Evolutionary conservation across 2,797 vertebrate genomes (phyloP).

Genomic region (Euthynnus affinis): DNA sequence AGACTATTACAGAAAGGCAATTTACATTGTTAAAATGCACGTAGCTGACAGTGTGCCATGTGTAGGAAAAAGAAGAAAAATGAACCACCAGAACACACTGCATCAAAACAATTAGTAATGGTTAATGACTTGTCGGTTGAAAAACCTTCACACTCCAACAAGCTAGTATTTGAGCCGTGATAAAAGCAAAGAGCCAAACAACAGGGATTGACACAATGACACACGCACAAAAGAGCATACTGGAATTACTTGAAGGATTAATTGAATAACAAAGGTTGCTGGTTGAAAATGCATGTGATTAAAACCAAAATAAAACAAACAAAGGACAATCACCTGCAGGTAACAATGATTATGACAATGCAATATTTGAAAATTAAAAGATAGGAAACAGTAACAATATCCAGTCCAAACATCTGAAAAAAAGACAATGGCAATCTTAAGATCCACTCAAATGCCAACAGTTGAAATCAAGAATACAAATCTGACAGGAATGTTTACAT

Average conservation of each 20-base stretch:
- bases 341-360: not conserved
- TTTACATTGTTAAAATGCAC: conserved; percentile 4
- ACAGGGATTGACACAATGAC: conserved; percentile 10
- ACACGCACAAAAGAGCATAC: not conserved
- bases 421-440: too few relatives aligned
- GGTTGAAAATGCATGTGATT: conserved; percentile 8
- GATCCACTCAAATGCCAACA: too few relatives aligned
- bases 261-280: not conserved
- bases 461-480: too few relatives aligned
- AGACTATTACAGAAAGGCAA: conserved; percentile 17
- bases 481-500: too few relatives aligned
- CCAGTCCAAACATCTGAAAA: not conserved
- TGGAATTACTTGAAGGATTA: conserved; percentile 14
- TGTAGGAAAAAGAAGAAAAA: not conserved
- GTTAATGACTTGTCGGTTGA: conserved; percentile 33
- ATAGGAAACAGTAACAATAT: not conserved
- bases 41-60: not conserved
- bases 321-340: not conserved
- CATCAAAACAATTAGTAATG: conserved; percentile 36
- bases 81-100: not conserved
- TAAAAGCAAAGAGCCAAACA: conserved; percentile 13
- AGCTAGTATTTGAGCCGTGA: conserved; percentile 20
- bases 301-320: not conserved
- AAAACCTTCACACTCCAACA: conserved; percentile 34
- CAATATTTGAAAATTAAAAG: conserved; percentile 19